phyloP scores from a whole-genome alignment of 2,888 invertebrate genomes.

The Thereva unica region DNA sequence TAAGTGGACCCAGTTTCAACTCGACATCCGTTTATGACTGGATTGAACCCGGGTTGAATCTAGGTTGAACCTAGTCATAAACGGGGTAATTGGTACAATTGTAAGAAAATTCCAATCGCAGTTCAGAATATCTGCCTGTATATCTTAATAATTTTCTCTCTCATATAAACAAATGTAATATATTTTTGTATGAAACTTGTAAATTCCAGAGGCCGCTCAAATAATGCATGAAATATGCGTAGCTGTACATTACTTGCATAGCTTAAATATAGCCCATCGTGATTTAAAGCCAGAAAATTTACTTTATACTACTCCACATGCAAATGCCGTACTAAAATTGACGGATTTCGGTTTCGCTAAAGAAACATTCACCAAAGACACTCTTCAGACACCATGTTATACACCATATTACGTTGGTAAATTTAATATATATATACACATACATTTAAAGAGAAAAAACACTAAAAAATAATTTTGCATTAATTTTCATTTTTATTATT shows the following conservation, averaged over 20 bases:
- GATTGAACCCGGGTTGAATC: too few relatives aligned
- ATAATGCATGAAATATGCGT: constrained; percentile 96
- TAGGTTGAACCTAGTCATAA: too few relatives aligned
- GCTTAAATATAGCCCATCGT: constrained; percentile 92
- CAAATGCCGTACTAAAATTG: constrained; percentile 84
- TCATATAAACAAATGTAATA: background rate
- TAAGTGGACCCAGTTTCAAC: too few relatives aligned
- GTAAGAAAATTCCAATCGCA: too few relatives aligned
- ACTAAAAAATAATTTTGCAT: constrained; percentile 6
- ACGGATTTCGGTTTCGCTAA: constrained; percentile 99
- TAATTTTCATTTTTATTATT: constrained; percentile 22
- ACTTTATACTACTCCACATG: constrained; percentile 78
- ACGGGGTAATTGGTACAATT: too few relatives aligned
- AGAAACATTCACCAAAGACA: constrained; percentile 82
- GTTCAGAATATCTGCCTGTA: too few relatives aligned
- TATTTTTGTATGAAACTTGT: background rate
- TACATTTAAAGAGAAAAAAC: background rate
- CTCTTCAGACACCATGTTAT: constrained; percentile 96
- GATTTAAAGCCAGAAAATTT: constrained; percentile 98
- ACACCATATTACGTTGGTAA: constrained; percentile 97
- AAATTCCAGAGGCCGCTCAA: constrained; percentile 79
- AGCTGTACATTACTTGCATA: constrained; percentile 92
- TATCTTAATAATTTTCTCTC: too few relatives aligned
- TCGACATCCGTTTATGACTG: too few relatives aligned
- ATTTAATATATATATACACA: constrained; percentile 49